Evolutionary conservation across 2,113 vertebrate species (phyloP), one percentile per base, ranked within the genome.

Genomic region (Mesocricetus auratus): DNA sequence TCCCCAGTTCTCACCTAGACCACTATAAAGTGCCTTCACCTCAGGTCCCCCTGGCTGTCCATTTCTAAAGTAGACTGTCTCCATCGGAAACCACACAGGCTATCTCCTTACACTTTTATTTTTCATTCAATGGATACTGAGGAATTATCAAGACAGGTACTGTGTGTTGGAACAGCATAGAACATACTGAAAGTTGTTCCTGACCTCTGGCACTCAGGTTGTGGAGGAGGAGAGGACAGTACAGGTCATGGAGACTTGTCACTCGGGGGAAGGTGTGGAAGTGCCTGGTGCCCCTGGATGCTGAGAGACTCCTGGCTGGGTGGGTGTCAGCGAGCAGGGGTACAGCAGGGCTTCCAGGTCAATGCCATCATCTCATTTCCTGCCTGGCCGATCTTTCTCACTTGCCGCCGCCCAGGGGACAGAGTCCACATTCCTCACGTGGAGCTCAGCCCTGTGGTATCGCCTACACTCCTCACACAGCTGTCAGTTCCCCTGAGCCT

Each of bases 381-480:
- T 86, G 47, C 26, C 39, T n/a, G 94, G 16, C 42, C 75, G 13
- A 36, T 1, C 11, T 89, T 88, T 91, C 53, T 53, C 74, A 73
- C 19, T 64, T 53, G 42, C 15, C 7, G 36, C 39, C 39, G 47
- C 86, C 71, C 93, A 31, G 31, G 71, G 92, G 85, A 60, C 91
- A 58, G 97, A 97, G 94, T 96, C 85, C 89, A 90, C 0, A 56
- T 50, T 89, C 73, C 77, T 96, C 33, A 73, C 71, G 66, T 33
- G 31, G 45, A 22, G 64, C 45, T 50, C 64, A 87, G 64, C 85
- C 64, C 10, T 31, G 53, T 39, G 56, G 53, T 71, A 24, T 29
- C 39, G 24, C 62, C 47, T 53, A 26, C 60, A 68, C 68, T 53
- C 77, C 71, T 88, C 5, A 26, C n/a, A 53, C 29, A 47, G 74